Percentiles rank a stretch among this genome's conserved stretches.
Evolutionary conservation across 2,888 invertebrate species (phyloP).

Genomic region (Melanostoma mellinum): DNA sequence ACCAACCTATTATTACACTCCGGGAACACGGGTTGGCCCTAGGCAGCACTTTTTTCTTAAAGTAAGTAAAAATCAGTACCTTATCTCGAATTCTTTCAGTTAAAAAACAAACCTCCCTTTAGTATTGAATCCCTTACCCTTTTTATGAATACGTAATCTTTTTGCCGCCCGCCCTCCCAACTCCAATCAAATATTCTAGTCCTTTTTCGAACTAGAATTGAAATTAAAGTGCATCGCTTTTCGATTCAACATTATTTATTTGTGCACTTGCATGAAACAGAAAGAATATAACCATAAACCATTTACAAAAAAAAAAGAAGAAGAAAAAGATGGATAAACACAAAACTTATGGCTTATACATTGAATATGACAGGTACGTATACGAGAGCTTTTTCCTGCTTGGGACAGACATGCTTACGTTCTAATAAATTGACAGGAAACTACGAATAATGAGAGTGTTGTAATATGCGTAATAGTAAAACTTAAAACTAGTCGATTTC

Average conservation of each 20-base stretch:
- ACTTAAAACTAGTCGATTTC: constrained; percentile 39
- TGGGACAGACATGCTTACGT: constrained; percentile 43
- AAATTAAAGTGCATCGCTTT: background rate
- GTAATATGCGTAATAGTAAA: background rate
- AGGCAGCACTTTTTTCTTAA: no score
- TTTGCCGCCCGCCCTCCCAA: no score
- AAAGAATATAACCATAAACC: constrained; percentile 58
- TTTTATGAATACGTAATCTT: no score
- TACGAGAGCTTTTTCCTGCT: constrained; percentile 29
- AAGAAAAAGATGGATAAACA: constrained; percentile 42
- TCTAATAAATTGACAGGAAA: constrained; percentile 39
- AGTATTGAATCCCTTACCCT: no score
- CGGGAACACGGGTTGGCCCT: no score
- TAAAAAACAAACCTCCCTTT: no score
- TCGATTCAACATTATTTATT: constrained; percentile 43
- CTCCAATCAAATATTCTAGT: no score
- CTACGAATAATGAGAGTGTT: constrained; percentile 30
- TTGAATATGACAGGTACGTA: constrained; percentile 56
- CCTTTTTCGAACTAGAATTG: no score
- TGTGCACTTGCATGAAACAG: constrained; percentile 63
- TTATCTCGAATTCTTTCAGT: no score
- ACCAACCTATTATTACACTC: no score
- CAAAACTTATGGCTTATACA: constrained; percentile 54
- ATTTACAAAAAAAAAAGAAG: constrained; percentile 15
- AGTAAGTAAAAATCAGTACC: no score